phyloP scores from a whole-genome alignment of 37 sponge, comb jelly and placozoan species.

The Ianthella basta region DNA sequence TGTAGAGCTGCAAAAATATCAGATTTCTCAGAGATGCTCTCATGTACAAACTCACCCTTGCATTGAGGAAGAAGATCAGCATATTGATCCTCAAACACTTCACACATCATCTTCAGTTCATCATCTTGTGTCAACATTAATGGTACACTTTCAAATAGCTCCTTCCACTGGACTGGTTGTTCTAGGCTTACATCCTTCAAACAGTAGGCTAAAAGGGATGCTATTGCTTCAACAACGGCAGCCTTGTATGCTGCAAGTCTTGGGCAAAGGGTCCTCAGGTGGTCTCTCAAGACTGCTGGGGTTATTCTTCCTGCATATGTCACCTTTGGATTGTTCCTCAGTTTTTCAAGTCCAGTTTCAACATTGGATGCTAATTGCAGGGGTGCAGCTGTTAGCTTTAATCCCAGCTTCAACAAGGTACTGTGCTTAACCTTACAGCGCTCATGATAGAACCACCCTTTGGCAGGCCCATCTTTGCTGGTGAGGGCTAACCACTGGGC shows the following conservation, averaged over 20 bases:
- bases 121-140: constrained; percentile 45
- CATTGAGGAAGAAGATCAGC: constrained; percentile 45
- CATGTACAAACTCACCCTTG: constrained; percentile 29
- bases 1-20: background rate
- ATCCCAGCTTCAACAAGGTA: background rate
- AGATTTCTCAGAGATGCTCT: background rate
- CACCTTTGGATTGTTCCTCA: background rate
- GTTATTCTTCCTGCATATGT: background rate
- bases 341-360: background rate
- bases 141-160: constrained; percentile 24
- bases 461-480: background rate
- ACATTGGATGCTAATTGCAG: background rate
- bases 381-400: constrained; percentile 20
- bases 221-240: background rate
- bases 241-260: background rate
- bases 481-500: background rate
- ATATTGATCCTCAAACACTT: constrained; percentile 25
- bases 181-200: background rate
- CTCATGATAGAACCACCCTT: constrained; percentile 7
- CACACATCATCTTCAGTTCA: background rate
- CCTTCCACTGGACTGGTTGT: background rate
- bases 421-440: background rate
- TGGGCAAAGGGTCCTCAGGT: background rate
- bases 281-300: constrained; percentile 1
- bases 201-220: background rate